Percentiles rank a stretch among this genome's conserved stretches.
Evolutionary conservation across 64 coral and sea anemone genomes (phyloP).

Genomic region (Porites lutea): DNA sequence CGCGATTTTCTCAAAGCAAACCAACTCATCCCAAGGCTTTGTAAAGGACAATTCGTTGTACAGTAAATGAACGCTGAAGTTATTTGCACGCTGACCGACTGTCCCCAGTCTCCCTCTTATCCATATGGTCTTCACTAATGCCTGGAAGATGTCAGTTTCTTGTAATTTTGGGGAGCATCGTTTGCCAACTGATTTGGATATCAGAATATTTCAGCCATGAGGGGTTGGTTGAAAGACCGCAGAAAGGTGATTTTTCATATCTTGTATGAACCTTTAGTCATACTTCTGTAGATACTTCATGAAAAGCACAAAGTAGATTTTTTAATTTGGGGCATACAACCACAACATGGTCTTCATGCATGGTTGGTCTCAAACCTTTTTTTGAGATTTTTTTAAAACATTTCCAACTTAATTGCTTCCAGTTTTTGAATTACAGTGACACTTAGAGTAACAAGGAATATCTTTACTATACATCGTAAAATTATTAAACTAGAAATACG

Average conservation of each 20-base stretch:
- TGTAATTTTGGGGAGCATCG: not conserved
- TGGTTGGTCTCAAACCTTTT: too few relatives aligned
- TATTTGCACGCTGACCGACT: not conserved
- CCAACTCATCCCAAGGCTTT: not conserved
- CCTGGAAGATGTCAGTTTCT: conserved; percentile 12
- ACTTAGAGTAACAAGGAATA: too few relatives aligned
- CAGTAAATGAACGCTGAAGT: not conserved
- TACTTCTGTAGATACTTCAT: too few relatives aligned
- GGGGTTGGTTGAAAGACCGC: not conserved
- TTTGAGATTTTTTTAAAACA: too few relatives aligned
- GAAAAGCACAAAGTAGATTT: too few relatives aligned
- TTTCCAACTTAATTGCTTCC: too few relatives aligned
- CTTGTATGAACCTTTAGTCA: too few relatives aligned
- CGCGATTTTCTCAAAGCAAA: not conserved
- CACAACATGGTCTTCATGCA: too few relatives aligned
- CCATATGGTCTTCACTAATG: not conserved
- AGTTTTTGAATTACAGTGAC: too few relatives aligned
- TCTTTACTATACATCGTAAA: too few relatives aligned
- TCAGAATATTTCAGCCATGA: conserved; percentile 14
- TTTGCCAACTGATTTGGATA: conserved; percentile 35
- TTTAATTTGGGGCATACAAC: too few relatives aligned
- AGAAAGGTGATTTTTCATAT: not conserved
- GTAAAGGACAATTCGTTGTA: not conserved
- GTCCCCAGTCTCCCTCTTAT: not conserved
- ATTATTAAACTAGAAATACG: too few relatives aligned